Evolutionary conservation across 2,797 vertebrate genomes (phyloP).

Genomic region (Amblyopsis hoosieri): DNA sequence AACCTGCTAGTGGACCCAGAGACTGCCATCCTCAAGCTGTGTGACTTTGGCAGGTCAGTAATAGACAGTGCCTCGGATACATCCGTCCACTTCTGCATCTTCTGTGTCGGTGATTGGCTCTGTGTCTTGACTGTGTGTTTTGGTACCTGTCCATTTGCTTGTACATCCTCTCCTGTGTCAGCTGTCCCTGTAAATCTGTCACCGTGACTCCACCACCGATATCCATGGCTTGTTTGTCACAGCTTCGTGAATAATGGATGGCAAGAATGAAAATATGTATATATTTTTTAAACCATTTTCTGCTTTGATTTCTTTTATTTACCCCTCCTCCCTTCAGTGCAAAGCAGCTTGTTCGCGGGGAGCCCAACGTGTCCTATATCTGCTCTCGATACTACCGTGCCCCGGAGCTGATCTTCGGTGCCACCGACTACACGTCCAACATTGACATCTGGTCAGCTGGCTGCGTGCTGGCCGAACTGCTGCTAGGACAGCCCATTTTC

Average conservation of each 20-base stretch:
- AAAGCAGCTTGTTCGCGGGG: constrained; percentile 91
- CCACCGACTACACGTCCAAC: constrained; percentile 94
- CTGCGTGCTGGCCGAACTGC: constrained; percentile 90
- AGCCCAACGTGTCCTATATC: constrained; percentile 95
- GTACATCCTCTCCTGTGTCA: constrained; percentile 19
- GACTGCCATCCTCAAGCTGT: constrained; percentile 92
- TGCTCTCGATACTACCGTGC: constrained; percentile 96
- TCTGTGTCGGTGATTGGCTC: constrained; percentile 10
- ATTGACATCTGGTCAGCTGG: constrained; percentile 97
- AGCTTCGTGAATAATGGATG: constrained; percentile 10
- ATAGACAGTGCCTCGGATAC: not conserved
- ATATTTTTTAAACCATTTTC: not conserved
- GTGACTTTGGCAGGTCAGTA: constrained; percentile 92
- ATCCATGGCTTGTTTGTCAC: too few relatives aligned
- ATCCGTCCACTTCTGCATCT: constrained; percentile 16
- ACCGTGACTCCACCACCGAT: not conserved
- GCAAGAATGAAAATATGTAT: not conserved
- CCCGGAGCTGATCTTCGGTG: constrained; percentile 94
- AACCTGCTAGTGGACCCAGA: constrained; percentile 94
- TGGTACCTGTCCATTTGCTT: constrained; percentile 13
- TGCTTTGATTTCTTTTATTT: constrained; percentile 2
- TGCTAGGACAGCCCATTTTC: constrained; percentile 93
- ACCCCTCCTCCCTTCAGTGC: constrained; percentile 74
- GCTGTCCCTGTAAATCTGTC: constrained; percentile 18
- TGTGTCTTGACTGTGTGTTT: constrained; percentile 12